A percentile compares a stretch with the other conserved stretches of the same genome.
Evolutionary conservation across 1,140 invertebrate genomes (phyloP).

Genomic region (Halotydeus destructor): DNA sequence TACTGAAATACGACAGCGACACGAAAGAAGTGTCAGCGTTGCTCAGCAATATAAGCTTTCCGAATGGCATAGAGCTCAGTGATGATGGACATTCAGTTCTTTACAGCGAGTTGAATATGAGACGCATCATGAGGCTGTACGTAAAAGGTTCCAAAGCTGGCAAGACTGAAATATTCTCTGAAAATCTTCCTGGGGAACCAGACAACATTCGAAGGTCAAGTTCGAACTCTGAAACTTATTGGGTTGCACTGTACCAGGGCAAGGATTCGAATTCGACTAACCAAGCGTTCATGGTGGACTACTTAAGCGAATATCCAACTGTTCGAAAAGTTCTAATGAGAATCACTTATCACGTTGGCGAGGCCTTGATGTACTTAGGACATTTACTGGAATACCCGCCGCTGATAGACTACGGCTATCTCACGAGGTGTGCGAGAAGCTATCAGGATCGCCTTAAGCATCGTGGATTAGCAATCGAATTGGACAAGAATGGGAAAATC

Average conservation of each 20-base stretch:
- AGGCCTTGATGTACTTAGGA: constrained; percentile 12
- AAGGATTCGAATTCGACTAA: constrained; percentile 21
- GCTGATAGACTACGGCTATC: constrained; percentile 19
- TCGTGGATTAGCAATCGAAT: constrained; percentile 31
- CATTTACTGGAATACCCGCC: constrained; percentile 6
- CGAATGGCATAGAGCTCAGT: constrained; percentile 35
- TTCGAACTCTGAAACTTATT: constrained; percentile 34
- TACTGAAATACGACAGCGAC: constrained; percentile 8
- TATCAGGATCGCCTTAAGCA: constrained; percentile 10
- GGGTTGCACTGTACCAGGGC: constrained; percentile 34
- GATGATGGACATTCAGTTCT: constrained; percentile 49
- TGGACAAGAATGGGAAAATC: constrained; percentile 42
- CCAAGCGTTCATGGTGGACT: constrained; percentile 21
- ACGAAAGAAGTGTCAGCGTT: constrained; percentile 1
- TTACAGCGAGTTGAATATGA: constrained; percentile 33
- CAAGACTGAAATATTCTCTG: constrained; percentile 44
- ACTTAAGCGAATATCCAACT: constrained; percentile 21
- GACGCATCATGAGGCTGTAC: constrained; percentile 38
- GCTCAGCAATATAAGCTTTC: constrained; percentile 6
- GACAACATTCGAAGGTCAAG: constrained; percentile 50
- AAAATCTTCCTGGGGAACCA: constrained; percentile 53
- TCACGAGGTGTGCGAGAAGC: constrained; percentile 27
- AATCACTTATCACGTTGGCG: constrained; percentile 16
- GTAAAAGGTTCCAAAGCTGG: constrained; percentile 48
- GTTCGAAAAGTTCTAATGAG: constrained; percentile 22